Percentiles rank a stretch among this genome's conserved stretches.
Conservation (phyloP, 2,797 vertebrate species). For the Chiroxiphia lanceolata region DNA sequence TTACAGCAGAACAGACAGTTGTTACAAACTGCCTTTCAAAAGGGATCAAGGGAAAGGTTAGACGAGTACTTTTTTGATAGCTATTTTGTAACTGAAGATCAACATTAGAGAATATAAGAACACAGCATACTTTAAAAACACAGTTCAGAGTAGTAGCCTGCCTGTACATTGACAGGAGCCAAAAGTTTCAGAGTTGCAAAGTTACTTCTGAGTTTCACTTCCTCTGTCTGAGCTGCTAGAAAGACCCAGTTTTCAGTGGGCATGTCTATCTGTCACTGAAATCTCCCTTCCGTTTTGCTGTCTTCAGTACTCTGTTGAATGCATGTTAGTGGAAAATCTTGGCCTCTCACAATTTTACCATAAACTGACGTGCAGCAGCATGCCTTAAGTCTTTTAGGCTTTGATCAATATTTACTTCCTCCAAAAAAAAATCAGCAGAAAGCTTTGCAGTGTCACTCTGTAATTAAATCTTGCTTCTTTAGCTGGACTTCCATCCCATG, state of each 20-base stretch:
- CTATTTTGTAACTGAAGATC: not conserved
- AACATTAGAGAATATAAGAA: not conserved
- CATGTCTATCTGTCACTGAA: not conserved
- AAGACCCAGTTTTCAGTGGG: not conserved
- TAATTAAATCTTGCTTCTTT: not conserved
- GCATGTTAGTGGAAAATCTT: not conserved
- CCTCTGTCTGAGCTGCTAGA: not conserved
- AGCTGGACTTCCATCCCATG: not conserved
- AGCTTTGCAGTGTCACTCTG: not conserved
- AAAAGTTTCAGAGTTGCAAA: not conserved
- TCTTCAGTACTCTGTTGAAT: not conserved
- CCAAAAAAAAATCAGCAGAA: not conserved
- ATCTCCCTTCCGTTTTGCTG: not conserved
- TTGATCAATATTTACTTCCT: not conserved
- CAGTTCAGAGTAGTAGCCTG: not conserved
- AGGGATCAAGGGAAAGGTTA: not conserved
- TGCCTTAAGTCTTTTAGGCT: not conserved
- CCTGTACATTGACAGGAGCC: not conserved
- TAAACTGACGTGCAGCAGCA: not conserved
- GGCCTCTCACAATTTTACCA: not conserved
- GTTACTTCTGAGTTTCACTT: constrained; percentile 9
- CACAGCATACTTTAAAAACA: not conserved
- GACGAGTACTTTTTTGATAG: not conserved
- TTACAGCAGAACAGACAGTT: not conserved
- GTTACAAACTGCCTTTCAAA: not conserved